phyloP scores from a whole-genome alignment of 2,888 invertebrate species.

The Brachyptera putata region DNA sequence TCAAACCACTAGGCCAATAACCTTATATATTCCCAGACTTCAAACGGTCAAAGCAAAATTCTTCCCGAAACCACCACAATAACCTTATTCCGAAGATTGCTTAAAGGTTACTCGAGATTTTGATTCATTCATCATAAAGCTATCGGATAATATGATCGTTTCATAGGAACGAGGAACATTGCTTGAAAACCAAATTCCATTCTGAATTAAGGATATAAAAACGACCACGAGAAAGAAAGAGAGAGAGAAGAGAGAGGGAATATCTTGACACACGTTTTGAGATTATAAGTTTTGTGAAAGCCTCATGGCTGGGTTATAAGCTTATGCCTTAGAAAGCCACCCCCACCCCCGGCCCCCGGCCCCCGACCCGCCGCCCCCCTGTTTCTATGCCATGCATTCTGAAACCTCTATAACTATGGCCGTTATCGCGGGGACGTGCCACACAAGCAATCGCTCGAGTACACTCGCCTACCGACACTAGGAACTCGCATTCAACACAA shows the following conservation, averaged over 20 bases:
- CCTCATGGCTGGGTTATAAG: background rate
- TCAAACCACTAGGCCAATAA: too few species aligned
- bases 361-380: background rate
- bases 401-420: background rate
- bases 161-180: too few species aligned
- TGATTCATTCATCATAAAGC: background rate
- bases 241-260: background rate
- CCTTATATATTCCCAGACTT: too few species aligned
- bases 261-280: background rate
- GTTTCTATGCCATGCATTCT: background rate
- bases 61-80: too few species aligned
- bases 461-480: too few species aligned
- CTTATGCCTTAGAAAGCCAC: background rate
- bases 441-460: too few species aligned
- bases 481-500: too few species aligned
- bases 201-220: background rate
- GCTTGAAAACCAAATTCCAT: background rate
- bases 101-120: too few species aligned
- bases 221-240: background rate
- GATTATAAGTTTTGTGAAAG: background rate
- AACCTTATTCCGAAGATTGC: too few species aligned
- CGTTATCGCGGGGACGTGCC: background rate
- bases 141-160: too few species aligned
- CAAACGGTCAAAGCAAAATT: too few species aligned
- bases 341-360: background rate